Conservation (phyloP, 92 coral and sea anemone species). For the Diadumene lineata region DNA sequence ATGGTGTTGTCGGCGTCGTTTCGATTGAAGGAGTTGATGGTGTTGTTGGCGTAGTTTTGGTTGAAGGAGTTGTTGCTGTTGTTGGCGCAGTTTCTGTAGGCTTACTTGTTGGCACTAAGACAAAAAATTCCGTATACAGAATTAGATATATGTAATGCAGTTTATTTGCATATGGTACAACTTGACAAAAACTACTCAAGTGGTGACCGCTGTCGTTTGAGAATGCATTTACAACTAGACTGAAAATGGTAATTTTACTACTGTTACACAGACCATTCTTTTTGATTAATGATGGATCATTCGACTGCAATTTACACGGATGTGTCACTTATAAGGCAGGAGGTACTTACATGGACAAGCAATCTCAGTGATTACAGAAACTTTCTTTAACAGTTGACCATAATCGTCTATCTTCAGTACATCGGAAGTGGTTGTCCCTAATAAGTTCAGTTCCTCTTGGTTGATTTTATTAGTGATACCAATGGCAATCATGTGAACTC, state of each 20-base stretch:
- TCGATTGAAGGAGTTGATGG: constrained; percentile 3
- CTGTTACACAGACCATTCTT: too few species aligned
- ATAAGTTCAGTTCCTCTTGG: constrained; percentile 46
- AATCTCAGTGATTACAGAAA: constrained; percentile 28
- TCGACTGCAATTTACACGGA: too few species aligned
- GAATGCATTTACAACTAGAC: too few species aligned
- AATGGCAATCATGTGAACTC: constrained; percentile 49
- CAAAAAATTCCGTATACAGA: too few species aligned
- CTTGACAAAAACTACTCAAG: too few species aligned
- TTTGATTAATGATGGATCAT: too few species aligned
- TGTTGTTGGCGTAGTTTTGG: constrained; percentile 11
- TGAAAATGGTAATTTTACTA: too few species aligned
- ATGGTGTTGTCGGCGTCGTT: constrained; percentile 13
- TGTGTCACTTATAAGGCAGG: too few species aligned
- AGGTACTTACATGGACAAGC: too few species aligned
- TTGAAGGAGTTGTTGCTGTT: background rate
- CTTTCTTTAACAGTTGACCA: constrained; percentile 39
- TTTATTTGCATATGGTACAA: too few species aligned
- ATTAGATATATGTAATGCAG: too few species aligned
- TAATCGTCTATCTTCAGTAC: constrained; percentile 51
- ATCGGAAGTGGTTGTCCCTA: constrained; percentile 59
- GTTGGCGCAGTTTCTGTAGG: constrained; percentile 11
- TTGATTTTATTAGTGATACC: constrained; percentile 46
- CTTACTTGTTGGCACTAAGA: constrained; percentile 12
- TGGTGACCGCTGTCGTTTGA: too few species aligned